Base-by-base conservation (phyloP, 2,888 invertebrate species). In the Anarsia innoxiella region DNA sequence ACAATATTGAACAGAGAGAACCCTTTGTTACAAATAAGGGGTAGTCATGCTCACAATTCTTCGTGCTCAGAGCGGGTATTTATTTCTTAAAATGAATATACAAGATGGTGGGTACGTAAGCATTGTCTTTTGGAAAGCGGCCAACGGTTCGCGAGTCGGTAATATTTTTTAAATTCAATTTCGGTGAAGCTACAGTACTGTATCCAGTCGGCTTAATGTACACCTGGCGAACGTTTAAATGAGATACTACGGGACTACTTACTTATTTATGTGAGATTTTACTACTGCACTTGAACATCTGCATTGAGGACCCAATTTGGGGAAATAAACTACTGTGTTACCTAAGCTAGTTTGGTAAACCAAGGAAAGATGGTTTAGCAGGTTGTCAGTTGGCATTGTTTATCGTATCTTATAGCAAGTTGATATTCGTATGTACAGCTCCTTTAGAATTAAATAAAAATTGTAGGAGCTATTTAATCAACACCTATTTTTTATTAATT, bases 121-220 rank as follows among this genome's bases (percentile, higher is more conserved):
- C 28, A 40, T 80, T 82, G 79, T 83, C 77, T 83, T 70, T 78
- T 83, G 82, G 83, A 80, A 63, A 59, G 66, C 66, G 57, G 80
- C 83, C 83, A 83, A 79, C 68, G 63, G 66, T 75, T 67, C 71
- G 68, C 66, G 71, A 71, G 66, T 70, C 57, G 73, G 82, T 79
- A 77, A 83, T 83, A 83, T 83, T 83, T 83, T 83, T 83, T 77
- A 80, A 83, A 83, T 83, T 83, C 82, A 83, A 83, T 83, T 83
- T 82, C 75, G 71, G 73, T 72, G 70, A 73, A 78, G 78, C 80
- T 78, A 73, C 79, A 77, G 68, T 58, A 63, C 71, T 71, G 70
- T 75, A 77, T 75, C 72, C 72, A 69, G 69, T 66, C 60, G 68
- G 73, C 76, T 80, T 82, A 82, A 80, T 80, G 79, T 72, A 74